phyloP scores from a whole-genome alignment of 1,140 invertebrate species.

The Bathynomus jamesi region DNA sequence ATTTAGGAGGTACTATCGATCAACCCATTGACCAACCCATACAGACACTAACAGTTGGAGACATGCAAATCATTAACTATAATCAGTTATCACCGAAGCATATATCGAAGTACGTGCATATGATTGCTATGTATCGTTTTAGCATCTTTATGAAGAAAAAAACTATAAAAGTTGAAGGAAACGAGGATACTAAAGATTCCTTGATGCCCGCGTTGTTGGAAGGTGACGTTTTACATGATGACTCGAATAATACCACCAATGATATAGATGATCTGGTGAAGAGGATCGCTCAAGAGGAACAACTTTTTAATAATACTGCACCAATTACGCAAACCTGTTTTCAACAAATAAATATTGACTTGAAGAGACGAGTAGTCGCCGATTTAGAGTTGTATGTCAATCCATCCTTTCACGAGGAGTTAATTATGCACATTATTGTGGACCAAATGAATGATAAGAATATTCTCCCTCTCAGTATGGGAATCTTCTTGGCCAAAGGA shows the following conservation, averaged over 20 bases:
- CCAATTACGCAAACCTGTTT: constrained; percentile 20
- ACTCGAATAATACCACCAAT: constrained; percentile 5
- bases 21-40: constrained; percentile 20
- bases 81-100: constrained; percentile 12
- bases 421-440: constrained; percentile 37
- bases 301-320: neutral
- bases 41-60: constrained; percentile 29
- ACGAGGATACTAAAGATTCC: constrained; percentile 8
- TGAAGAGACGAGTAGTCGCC: constrained; percentile 24
- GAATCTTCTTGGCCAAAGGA: constrained; percentile 29
- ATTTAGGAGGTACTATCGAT: constrained; percentile 18
- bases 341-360: constrained; percentile 27
- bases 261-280: neutral
- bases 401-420: constrained; percentile 29
- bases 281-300: neutral
- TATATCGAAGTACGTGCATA: constrained; percentile 25
- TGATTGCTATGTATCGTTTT: constrained; percentile 31
- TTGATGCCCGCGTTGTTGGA: constrained; percentile 30
- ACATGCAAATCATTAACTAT: constrained; percentile 26
- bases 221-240: constrained; percentile 26
- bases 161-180: constrained; percentile 4
- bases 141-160: constrained; percentile 20
- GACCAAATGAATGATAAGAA: constrained; percentile 28
- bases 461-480: constrained; percentile 19
- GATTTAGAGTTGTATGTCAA: constrained; percentile 33